A percentile compares a stretch with the other conserved stretches of the same genome.
Evolutionary conservation across 2,888 invertebrate species (phyloP).

Genomic region (Ctena decussata): DNA sequence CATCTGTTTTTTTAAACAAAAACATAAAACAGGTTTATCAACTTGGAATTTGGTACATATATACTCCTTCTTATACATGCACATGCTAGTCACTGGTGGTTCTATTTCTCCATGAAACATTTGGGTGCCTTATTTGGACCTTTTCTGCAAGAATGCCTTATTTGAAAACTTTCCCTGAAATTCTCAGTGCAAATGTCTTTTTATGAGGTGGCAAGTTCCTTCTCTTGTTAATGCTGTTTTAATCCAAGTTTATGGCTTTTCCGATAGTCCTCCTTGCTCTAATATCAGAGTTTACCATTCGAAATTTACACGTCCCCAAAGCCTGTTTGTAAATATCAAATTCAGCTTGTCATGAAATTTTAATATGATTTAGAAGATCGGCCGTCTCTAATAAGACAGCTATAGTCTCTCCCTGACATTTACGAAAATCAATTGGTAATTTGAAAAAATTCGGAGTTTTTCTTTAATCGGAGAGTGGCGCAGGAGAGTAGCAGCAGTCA

Average conservation of each 20-base stretch:
- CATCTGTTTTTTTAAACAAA: too few relatives aligned
- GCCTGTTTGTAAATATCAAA: conserved; percentile 44
- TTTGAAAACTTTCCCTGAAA: too few relatives aligned
- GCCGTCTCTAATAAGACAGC: conserved; percentile 7
- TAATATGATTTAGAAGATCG: conserved; percentile 32
- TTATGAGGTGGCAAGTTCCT: neutral
- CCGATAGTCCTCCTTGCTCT: neutral
- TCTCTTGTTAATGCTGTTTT: neutral
- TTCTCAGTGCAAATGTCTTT: too few relatives aligned
- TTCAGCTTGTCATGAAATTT: conserved; percentile 55
- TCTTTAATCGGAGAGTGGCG: neutral
- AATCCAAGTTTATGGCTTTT: conserved; percentile 7
- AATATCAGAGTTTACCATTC: conserved; percentile 5
- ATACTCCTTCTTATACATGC: too few relatives aligned
- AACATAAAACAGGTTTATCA: too few relatives aligned
- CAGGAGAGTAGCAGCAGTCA: too few relatives aligned
- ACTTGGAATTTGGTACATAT: too few relatives aligned
- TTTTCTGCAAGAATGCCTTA: too few relatives aligned
- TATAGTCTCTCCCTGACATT: neutral
- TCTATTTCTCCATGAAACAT: too few relatives aligned
- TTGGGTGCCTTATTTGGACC: too few relatives aligned
- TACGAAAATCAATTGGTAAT: conserved; percentile 1
- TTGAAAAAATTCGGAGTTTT: neutral
- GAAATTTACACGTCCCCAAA: conserved; percentile 51
- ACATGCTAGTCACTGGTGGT: too few relatives aligned